Base-by-base conservation (phyloP, 2,797 vertebrate genomes). In the Pyrocephalus nanus region DNA sequence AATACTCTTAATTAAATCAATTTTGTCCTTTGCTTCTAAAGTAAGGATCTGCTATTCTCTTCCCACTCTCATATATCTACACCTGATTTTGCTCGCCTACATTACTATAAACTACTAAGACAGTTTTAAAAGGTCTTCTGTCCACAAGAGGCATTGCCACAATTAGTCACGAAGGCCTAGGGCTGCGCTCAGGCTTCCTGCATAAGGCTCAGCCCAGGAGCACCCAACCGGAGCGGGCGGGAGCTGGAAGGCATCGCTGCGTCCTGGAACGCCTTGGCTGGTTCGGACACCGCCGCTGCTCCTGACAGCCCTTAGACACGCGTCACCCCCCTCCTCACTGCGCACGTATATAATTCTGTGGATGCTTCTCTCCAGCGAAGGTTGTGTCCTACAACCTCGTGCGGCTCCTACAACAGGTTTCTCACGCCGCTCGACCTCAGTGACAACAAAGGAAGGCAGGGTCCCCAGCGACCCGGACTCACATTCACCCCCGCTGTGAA, bases 211-310 rank as follows among this genome's bases (percentile, higher is more conserved):
- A 22, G 86, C 55, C 6, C 72, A 8, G 60, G 32, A 30, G 50
- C 14, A 14, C 2, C 19, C 26, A 29, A 15, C 30, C 0, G 22
- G 16, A 3, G 53, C 16, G 4, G 74, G 45, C 11, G 4, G 78
- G 42, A 22, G 54, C 0, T 5, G 58, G 0, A 6, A 3, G 61
- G 15, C 20, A 10, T 29, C 66, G 70, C 1, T 0, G 61, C 32
- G 32, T 61, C 55, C 67, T 5, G n/a, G 1, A 32, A 3, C 2
- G 11, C 5, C 82, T 15, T 4, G 1, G 64, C 55, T 3, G 0
- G 6, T 4, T 0, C 21, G 64, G 38, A 26, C 23, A 13, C 58
- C 5, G 3, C 4, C 8, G 20, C 48, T 15, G 72, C 0, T 30
- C 51, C 69, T 22, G 60, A 7, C 73, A 23, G 5, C 60, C 51